Percentiles rank a stretch among this genome's conserved stretches.
phyloP scores from a whole-genome alignment of 2,888 invertebrate genomes.

The Chloroclysta siterata region DNA sequence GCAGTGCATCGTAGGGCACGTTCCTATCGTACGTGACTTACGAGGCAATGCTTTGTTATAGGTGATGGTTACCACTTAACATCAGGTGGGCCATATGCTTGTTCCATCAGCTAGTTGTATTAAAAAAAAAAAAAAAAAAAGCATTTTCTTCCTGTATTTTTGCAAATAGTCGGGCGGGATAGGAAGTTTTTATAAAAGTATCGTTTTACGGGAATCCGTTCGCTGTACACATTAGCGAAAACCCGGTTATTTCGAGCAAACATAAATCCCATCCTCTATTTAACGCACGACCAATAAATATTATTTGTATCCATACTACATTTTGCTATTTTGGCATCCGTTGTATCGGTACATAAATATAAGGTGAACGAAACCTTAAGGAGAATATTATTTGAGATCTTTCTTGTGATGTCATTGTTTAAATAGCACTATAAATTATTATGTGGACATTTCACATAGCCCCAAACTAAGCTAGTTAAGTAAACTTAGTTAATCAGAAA shows the following conservation, averaged over 20 bases:
- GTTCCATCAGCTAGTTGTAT: too few relatives aligned
- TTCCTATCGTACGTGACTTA: too few relatives aligned
- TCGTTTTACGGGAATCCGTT: conserved; percentile 13
- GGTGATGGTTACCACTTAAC: too few relatives aligned
- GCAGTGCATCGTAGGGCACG: too few relatives aligned
- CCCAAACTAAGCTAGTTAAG: too few relatives aligned
- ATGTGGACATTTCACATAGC: too few relatives aligned
- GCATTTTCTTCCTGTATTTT: background rate
- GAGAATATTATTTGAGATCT: background rate
- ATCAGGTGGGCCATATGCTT: too few relatives aligned
- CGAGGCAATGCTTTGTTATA: too few relatives aligned
- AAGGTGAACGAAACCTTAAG: conserved; percentile 2
- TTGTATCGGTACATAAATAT: conserved; percentile 19
- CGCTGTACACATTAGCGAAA: conserved; percentile 24
- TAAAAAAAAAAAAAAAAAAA: too few relatives aligned
- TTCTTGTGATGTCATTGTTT: background rate
- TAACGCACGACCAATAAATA: conserved; percentile 36
- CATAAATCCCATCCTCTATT: conserved; percentile 36
- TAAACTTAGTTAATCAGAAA: too few relatives aligned
- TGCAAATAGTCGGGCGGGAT: background rate
- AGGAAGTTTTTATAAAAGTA: background rate
- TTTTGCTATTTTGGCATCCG: conserved; percentile 26
- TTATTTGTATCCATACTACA: conserved; percentile 32
- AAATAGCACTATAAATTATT: too few relatives aligned
- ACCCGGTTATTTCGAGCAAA: conserved; percentile 27